A percentile compares a stretch with the other conserved stretches of the same genome.
These are phyloP conservation scores for Sandelia bainsii DNA, from an alignment of 2,797 vertebrate genomes.

Conservation along the genomic window DNA sequence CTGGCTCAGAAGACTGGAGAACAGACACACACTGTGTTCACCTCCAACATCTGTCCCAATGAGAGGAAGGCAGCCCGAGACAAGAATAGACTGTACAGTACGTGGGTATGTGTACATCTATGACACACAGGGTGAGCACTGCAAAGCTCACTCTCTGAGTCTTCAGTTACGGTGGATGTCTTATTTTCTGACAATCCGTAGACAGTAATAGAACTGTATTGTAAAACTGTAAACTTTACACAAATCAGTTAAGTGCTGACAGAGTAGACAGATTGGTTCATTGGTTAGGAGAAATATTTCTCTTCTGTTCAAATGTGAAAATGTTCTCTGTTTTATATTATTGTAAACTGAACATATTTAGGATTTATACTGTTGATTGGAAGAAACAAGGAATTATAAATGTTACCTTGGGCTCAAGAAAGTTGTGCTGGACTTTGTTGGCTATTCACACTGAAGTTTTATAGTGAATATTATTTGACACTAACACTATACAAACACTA, in stretches of 20 bases:
- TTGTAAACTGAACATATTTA: too few relatives aligned
- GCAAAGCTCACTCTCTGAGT: not conserved
- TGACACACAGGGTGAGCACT: not conserved
- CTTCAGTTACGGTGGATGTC: not conserved
- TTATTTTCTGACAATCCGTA: not conserved
- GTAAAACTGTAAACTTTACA: not conserved
- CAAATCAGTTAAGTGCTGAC: not conserved
- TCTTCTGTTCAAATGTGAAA: too few relatives aligned
- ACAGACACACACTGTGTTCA: conserved; percentile 26
- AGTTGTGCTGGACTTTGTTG: too few relatives aligned
- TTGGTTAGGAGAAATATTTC: too few relatives aligned
- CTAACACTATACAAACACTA: too few relatives aligned
- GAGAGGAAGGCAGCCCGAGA: conserved; percentile 28
- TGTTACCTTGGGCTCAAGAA: too few relatives aligned
- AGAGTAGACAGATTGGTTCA: too few relatives aligned
- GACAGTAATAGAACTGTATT: not conserved
- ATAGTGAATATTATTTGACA: too few relatives aligned
- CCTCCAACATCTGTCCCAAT: conserved; percentile 52
- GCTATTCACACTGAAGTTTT: too few relatives aligned
- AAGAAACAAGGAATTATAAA: too few relatives aligned
- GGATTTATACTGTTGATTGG: too few relatives aligned
- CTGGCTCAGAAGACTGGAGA: conserved; percentile 42
- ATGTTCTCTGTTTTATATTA: too few relatives aligned
- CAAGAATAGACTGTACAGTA: conserved; percentile 7
- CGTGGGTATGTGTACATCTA: not conserved